Percentiles rank a stretch among this genome's conserved stretches.
phyloP scores from a whole-genome alignment of 2,113 vertebrate species.

The Tauraco erythrolophus region DNA sequence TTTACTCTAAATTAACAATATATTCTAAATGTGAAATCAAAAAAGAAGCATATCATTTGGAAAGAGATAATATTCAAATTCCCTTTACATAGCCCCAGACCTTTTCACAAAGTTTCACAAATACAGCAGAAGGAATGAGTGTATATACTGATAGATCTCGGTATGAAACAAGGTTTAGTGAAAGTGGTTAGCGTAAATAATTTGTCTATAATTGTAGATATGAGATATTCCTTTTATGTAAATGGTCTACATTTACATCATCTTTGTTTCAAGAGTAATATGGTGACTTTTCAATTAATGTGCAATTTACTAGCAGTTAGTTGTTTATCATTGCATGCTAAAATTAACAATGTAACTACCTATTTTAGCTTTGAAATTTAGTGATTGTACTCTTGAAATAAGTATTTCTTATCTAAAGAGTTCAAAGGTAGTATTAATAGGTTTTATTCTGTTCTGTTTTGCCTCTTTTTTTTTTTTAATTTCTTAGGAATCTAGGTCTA shows the following conservation, averaged over 20 bases:
- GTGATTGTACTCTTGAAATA: not conserved
- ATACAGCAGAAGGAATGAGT: not conserved
- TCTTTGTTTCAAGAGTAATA: not conserved
- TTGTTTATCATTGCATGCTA: not conserved
- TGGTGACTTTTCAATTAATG: not conserved
- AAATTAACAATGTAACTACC: not conserved
- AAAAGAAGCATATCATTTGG: not conserved
- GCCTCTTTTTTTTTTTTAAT: slow-evolving; percentile 68
- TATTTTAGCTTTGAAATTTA: not conserved
- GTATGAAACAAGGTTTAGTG: not conserved
- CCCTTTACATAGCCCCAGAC: not conserved
- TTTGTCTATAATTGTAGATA: not conserved
- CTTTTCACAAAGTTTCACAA: not conserved
- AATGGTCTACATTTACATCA: not conserved
- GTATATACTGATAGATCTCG: not conserved
- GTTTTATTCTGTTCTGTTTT: slow-evolving; percentile 56
- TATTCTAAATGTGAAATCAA: not conserved
- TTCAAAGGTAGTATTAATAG: slow-evolving; percentile 47
- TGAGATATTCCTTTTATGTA: not conserved
- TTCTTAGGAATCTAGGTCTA: slow-evolving; percentile 95
- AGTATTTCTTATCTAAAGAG: not conserved
- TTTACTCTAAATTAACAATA: not conserved
- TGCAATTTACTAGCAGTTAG: not conserved
- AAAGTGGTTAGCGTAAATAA: not conserved
- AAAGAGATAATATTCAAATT: not conserved